Evolutionary conservation across 2,113 vertebrate species (phyloP), one percentile per base, ranked within the genome.

Genomic region (Sylvia atricapilla): DNA sequence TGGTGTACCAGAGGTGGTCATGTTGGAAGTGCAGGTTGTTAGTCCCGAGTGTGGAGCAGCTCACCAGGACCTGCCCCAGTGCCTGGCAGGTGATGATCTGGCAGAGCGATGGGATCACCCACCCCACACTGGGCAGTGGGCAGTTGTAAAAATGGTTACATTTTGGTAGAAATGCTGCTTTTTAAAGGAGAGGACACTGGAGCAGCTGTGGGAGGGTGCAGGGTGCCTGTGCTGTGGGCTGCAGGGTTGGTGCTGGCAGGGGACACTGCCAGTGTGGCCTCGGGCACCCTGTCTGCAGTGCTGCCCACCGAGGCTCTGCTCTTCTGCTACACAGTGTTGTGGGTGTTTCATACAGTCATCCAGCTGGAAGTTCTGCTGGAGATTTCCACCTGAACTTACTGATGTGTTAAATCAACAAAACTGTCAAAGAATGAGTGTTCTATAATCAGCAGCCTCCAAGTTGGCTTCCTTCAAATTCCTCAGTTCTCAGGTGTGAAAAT

Each of bases 331-430:
- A 3, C 30, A 3, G 7, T 0, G 0, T 2, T 2, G 18, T 0
- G 0, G 16, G 6, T 3, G 7, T 19, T 8, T 13, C 16, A 5
- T 1, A 1, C 1, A 0, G 1, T 37, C 72, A 50, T 55, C 22
- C 8, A 52, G 23, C 39, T 53, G 35, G 10, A 15, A 49, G 10
- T 3, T 30, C n/a, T 30, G 41, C 20, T 70, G 7, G 2, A 6
- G 6, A 4, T 43, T 46, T 78, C 52, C 28, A 16, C 15, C 33
- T 43, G 2, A 72, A 44, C 12, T 35, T 39, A 24, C 12, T 27
- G 30, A 44, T 33, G 20, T 3, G 3, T 47, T 20, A 18, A 27
- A 76, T 33, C 13, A 75, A 68, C 18, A 43, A 70, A 63, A 82
- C 31, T 0, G 24, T 33, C 47, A 50, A 35, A 81, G 28, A 64